A percentile compares a stretch with the other conserved stretches of the same genome.
Evolutionary conservation across 2,888 invertebrate species (phyloP).

Genomic region (Coelinius sp.): DNA sequence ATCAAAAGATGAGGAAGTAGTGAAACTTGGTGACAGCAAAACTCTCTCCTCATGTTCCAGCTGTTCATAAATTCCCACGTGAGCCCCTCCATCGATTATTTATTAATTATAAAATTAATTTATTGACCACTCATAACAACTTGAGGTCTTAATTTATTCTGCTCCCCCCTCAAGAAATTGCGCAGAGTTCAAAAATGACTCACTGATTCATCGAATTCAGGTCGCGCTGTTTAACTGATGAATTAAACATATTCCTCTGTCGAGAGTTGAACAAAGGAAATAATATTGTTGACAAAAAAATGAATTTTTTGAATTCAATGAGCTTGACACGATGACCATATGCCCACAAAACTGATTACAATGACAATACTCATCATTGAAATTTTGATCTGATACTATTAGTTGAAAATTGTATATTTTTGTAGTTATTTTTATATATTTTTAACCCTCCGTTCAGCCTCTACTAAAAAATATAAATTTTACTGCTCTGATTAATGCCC

Average conservation of each 20-base stretch:
- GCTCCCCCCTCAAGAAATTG: neutral
- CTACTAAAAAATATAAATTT: neutral
- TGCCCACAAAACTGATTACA: neutral
- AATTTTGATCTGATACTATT: neutral
- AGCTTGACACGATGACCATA: neutral
- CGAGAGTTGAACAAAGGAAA: neutral
- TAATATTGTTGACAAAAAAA: neutral
- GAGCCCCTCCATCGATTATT: slow-evolving; percentile 29
- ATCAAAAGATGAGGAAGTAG: slow-evolving; percentile 54
- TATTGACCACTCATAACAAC: neutral
- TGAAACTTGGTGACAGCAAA: slow-evolving; percentile 61
- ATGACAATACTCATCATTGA: neutral
- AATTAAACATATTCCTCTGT: neutral
- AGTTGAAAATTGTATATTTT: slow-evolving; percentile 12
- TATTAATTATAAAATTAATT: neutral
- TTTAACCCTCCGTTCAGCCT: neutral
- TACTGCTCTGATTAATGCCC: neutral
- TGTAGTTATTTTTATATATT: slow-evolving; percentile 4
- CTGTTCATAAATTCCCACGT: slow-evolving; percentile 58
- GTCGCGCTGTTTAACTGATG: neutral
- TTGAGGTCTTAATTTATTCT: neutral
- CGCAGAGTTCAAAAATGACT: neutral
- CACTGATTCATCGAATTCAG: neutral
- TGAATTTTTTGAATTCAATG: neutral
- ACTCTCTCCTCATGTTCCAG: slow-evolving; percentile 61